These are phyloP conservation scores for Vimba vimba DNA, from an alignment of 2,113 vertebrate genomes.

Conservation along the genomic window DNA sequence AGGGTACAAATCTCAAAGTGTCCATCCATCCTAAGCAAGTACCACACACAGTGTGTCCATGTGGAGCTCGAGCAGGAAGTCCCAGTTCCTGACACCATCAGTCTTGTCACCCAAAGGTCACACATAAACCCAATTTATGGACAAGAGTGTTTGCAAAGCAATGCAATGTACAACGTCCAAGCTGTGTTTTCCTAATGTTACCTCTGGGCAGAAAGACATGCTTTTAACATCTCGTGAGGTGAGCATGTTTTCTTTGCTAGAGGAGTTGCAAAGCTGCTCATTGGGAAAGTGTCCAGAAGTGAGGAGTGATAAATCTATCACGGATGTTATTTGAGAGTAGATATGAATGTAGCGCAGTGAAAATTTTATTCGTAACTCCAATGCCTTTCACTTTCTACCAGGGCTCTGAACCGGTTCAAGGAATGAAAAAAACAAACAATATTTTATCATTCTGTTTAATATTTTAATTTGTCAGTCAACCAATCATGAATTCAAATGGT, in stretches of 20 bases:
- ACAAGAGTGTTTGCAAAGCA: constrained; percentile 45
- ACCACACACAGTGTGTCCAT: constrained; percentile 4
- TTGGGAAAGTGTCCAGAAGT: constrained; percentile 4
- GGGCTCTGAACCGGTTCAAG: too few relatives aligned
- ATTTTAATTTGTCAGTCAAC: too few relatives aligned
- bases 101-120: constrained; percentile 66
- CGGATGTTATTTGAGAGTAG: not conserved
- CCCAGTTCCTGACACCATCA: constrained; percentile 72
- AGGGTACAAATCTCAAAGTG: not conserved
- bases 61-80: constrained; percentile 64
- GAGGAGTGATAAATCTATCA: not conserved
- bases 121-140: constrained; percentile 69
- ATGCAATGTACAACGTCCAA: constrained; percentile 15
- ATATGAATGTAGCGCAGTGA: not conserved
- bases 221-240: constrained; percentile 41
- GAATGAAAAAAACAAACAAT: too few relatives aligned
- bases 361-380: not conserved
- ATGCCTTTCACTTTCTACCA: not conserved
- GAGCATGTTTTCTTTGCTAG: constrained; percentile 59
- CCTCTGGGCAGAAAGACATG: constrained; percentile 56
- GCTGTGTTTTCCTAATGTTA: constrained; percentile 65
- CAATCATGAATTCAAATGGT: too few relatives aligned
- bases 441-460: too few relatives aligned
- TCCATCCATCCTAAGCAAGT: not conserved
- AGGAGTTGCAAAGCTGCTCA: not conserved